Evolutionary conservation across 2,888 invertebrate species (phyloP), one percentile per base, ranked within the genome.

Genomic region (Prionchulus punctatus): DNA sequence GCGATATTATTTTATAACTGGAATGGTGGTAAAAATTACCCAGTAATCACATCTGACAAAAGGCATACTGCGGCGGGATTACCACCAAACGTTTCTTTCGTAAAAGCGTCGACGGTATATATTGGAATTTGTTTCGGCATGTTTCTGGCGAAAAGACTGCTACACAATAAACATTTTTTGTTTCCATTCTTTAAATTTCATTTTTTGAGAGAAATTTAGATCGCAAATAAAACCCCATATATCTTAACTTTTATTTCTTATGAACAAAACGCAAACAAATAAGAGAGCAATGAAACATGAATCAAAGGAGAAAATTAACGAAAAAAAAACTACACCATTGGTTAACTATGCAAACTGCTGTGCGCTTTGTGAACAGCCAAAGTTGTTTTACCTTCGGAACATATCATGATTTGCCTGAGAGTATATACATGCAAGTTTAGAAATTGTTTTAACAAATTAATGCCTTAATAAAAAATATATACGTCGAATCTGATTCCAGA

Each of bases 11-110:
- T n/a, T n/a, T n/a, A n/a, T n/a, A n/a, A n/a, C n/a, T 23, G 2
- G 23, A 51, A 43, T 52, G 31, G 42, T 1, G 27, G 28, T 43
- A 4, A 23, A 54, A 48, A 2, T 25, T 18, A 30, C 21, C 12
- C n/a, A n/a, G n/a, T 53, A 27, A 30, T n/a, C 25, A 53, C 53
- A n/a, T 53, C 21, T 12, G 21, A 25, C 23, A 75, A 56, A 1
- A 76, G 64, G 60, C 75, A 75, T n/a, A 79, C 75, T 1, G 76
- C 78, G 1, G 79, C 79, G 1, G 76, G 75, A 64, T 79, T 79
- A 31, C 79, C 79, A 27, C 67, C 63, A 62, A 77, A 78, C 1
- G 72, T 69, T 30, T 59, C 60, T 31, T 64, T 63, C 0, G 77
- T 73, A 63, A 79, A 79, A 1, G 78, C 76, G 66, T 79, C 78